phyloP scores from a whole-genome alignment of 1,140 invertebrate species.

The Maconellicoccus hirsutus region DNA sequence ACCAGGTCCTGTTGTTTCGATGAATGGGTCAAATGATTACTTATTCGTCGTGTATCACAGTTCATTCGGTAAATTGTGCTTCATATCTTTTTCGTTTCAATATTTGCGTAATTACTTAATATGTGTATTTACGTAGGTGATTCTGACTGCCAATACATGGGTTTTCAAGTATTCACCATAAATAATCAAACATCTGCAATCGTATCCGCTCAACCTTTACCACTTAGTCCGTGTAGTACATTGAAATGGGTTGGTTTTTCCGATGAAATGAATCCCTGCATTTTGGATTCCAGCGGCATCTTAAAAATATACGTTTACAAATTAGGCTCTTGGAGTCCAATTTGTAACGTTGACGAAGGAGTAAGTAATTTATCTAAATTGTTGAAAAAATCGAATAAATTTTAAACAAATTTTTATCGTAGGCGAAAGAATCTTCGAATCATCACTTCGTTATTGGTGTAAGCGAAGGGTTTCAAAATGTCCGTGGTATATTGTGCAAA shows the following conservation, averaged over 20 bases:
- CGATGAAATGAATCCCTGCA: conserved; percentile 60
- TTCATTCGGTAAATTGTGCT: conserved; percentile 39
- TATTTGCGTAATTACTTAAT: not conserved
- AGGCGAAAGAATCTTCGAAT: conserved; percentile 60
- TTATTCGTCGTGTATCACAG: conserved; percentile 68
- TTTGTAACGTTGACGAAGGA: conserved; percentile 56
- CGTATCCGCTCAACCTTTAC: conserved; percentile 36
- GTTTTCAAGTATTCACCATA: conserved; percentile 27
- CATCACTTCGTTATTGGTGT: conserved; percentile 69
- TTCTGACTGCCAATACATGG: conserved; percentile 29
- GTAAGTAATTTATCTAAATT: conserved; percentile 36
- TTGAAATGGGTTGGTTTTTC: conserved; percentile 73
- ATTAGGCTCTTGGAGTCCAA: conserved; percentile 56
- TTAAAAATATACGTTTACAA: conserved; percentile 48
- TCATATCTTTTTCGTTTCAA: not conserved
- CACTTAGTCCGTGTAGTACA: conserved; percentile 54
- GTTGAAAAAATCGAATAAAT: conserved; percentile 16
- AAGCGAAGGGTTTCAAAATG: conserved; percentile 58
- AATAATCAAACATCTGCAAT: not conserved
- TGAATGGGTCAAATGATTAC: conserved; percentile 53
- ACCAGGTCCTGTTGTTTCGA: conserved; percentile 55
- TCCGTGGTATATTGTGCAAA: conserved; percentile 75
- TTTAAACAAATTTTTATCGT: conserved; percentile 30
- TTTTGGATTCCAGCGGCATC: conserved; percentile 53
- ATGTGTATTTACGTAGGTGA: conserved; percentile 27